A percentile compares a stretch with the other conserved stretches of the same genome.
These are phyloP conservation scores for Drosophila seclusa DNA, from an alignment of 2,888 invertebrate genomes.

Conservation along the genomic window DNA sequence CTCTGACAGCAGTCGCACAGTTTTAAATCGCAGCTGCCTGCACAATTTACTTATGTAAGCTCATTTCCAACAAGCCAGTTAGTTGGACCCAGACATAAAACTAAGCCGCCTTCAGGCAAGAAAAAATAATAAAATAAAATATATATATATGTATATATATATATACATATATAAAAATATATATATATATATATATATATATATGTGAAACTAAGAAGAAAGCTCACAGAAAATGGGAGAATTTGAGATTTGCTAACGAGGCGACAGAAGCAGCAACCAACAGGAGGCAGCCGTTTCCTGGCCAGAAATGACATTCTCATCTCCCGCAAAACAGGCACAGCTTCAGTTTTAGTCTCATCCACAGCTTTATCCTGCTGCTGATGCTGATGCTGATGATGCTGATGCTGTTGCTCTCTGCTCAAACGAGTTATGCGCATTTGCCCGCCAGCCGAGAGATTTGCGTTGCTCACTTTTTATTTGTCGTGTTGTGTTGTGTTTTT, in stretches of 20 bases:
- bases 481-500: conserved; percentile 1
- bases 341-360: conserved; percentile 5
- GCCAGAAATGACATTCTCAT: conserved; percentile 63
- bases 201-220: not conserved
- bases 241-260: conserved; percentile 57
- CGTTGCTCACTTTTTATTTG: conserved; percentile 52
- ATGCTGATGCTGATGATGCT: not conserved
- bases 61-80: conserved; percentile 67
- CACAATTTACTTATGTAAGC: conserved; percentile 55
- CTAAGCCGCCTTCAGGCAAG: conserved; percentile 38
- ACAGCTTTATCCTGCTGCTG: conserved; percentile 11
- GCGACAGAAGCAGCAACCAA: conserved; percentile 30
- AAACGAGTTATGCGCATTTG: conserved; percentile 73
- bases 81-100: conserved; percentile 57
- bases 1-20: conserved; percentile 33
- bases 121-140: not conserved
- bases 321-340: conserved; percentile 2
- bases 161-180: too few relatives aligned
- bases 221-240: conserved; percentile 28
- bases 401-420: conserved; percentile 26
- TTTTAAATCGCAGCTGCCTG: conserved; percentile 51
- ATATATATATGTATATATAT: not conserved
- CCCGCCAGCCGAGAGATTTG: conserved; percentile 67
- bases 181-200: not conserved
- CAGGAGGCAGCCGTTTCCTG: conserved; percentile 57